phyloP scores from a whole-genome alignment of 1,140 invertebrate genomes.

The Orchesella cincta region DNA sequence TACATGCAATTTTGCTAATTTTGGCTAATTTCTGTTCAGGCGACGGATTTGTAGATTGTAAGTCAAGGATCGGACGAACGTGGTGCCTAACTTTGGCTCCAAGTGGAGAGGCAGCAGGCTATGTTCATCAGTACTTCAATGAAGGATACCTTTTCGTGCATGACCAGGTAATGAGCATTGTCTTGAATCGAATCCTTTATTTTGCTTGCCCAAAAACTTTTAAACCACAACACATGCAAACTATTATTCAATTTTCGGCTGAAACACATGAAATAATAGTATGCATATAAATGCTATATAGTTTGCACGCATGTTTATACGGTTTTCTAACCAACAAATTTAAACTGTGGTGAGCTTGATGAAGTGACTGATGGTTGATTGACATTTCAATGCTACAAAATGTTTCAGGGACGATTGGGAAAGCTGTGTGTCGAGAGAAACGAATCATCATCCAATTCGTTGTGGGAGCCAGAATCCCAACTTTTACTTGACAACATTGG shows the following conservation, averaged over 20 bases:
- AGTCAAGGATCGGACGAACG: slow-evolving; percentile 81
- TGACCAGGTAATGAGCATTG: slow-evolving; percentile 44
- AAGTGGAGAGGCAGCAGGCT: slow-evolving; percentile 58
- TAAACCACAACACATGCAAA: no score
- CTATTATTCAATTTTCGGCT: no score
- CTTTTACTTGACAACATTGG: slow-evolving; percentile 53
- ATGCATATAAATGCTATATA: no score
- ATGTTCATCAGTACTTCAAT: slow-evolving; percentile 65
- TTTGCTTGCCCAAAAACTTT: background rate
- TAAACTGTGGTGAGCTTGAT: no score
- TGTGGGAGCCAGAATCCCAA: slow-evolving; percentile 51
- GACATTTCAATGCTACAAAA: slow-evolving; percentile 1
- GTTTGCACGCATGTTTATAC: no score
- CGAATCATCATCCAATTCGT: slow-evolving; percentile 37
- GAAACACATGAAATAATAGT: no score
- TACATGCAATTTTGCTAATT: no score
- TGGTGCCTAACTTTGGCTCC: slow-evolving; percentile 80
- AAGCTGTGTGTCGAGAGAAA: slow-evolving; percentile 50
- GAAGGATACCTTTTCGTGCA: slow-evolving; percentile 73
- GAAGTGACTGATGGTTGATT: background rate
- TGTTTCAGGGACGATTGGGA: slow-evolving; percentile 44
- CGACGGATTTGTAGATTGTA: slow-evolving; percentile 65
- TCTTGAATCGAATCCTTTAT: background rate
- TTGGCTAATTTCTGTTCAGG: background rate
- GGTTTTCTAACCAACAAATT: no score